phyloP scores from a whole-genome alignment of 2,888 invertebrate species.

The Allygus modestus region DNA sequence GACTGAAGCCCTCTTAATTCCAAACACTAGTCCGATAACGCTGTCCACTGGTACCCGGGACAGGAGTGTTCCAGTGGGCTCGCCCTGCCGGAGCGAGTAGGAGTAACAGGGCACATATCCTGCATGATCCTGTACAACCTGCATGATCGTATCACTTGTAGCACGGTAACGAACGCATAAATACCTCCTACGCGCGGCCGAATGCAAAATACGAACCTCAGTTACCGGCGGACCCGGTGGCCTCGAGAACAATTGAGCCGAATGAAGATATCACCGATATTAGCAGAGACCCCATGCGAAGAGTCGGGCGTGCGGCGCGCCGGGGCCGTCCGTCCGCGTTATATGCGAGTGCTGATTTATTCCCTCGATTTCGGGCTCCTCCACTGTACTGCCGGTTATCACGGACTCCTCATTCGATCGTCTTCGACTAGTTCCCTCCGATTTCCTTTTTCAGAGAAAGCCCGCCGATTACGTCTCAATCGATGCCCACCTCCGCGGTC shows the following conservation, averaged over 20 bases:
- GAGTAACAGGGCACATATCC: background rate
- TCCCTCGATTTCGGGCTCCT: background rate
- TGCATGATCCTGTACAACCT: background rate
- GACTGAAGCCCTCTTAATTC: too few species aligned
- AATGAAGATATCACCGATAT: constrained; percentile 37
- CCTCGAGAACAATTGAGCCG: constrained; percentile 17
- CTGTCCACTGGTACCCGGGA: too few species aligned
- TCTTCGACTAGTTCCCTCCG: background rate
- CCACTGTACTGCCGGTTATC: background rate
- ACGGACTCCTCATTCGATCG: constrained; percentile 3
- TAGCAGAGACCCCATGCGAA: constrained; percentile 33
- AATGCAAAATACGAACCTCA: background rate
- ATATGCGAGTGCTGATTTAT: constrained; percentile 2
- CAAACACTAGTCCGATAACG: too few species aligned
- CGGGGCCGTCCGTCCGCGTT: background rate
- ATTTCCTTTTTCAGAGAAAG: background rate
- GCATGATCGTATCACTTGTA: constrained; percentile 24
- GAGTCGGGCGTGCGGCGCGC: background rate
- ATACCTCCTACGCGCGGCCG: constrained; percentile 19
- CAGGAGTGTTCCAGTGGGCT: too few species aligned
- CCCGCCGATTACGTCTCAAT: constrained; percentile 21
- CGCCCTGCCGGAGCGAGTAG: background rate
- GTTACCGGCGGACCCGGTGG: constrained; percentile 10
- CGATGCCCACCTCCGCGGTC: background rate
- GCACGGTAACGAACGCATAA: constrained; percentile 23